Base-by-base conservation (phyloP, 2,797 vertebrate species). In the Synanceia verrucosa region DNA sequence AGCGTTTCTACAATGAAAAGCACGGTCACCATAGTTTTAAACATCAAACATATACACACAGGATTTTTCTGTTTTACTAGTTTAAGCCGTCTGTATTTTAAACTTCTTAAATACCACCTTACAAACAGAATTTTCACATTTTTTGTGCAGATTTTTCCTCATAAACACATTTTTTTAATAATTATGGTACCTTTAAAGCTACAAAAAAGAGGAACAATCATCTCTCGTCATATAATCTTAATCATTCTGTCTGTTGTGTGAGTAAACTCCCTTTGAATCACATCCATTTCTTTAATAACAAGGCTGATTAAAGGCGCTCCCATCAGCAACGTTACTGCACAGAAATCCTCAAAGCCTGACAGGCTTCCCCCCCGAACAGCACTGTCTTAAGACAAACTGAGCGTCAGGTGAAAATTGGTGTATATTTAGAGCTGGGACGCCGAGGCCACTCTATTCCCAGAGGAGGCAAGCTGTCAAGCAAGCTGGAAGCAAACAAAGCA, bases 401-500 rank as follows among this genome's bases (percentile, higher is more conserved):
- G 74, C 86, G 76, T 84, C 85, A 89, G 83, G 88, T 89, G 79
- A 83, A 91, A 92, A 90, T 86, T 73, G 79, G 80, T 83, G 85
- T 91, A 88, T 89, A 92, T 92, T 91, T 92, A 92, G 89, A 88
- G 90, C 83, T 68, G 83, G 88, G 86, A 91, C 85, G 70, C 65
- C 60, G 79, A 89, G 89, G 90, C 89, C 88, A 89, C 86, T 85
- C 74, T 81, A 84, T 89, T 93, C 92, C 91, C 89, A 73, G 77
- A 0, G 82, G 89, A 92, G 77, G 65, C 88, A 89, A 86, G 91
- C 91, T 93, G 91, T 91, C 89, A 91, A 86, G 90, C 90, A 90
- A 91, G 91, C 92, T 91, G 89, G 79, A 92, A 89, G 91, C 86
- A 89, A 91, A 92, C 88, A 91, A 85, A 91, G 87, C 82, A 68